A percentile compares a stretch with the other conserved stretches of the same genome.
Evolutionary conservation across 2,113 vertebrate genomes (phyloP).

Genomic region (Phalacrocorax carbo): DNA sequence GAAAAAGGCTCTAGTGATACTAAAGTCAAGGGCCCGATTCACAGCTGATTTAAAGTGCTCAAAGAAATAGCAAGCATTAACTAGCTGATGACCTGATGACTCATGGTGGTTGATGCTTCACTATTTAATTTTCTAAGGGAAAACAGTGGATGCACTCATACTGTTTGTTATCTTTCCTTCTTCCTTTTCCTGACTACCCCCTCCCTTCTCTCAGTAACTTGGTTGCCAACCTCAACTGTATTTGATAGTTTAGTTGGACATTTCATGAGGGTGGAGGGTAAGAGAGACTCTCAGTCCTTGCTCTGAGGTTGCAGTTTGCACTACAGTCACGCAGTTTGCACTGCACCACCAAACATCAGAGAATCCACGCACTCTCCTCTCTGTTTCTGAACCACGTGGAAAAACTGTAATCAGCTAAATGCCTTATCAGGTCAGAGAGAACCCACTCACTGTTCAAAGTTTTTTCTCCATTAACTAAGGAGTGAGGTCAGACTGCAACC

Average conservation of each 20-base stretch:
- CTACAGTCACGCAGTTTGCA: neutral
- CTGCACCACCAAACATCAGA: neutral
- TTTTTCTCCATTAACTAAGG: neutral
- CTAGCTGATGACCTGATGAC: neutral
- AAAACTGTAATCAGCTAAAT: neutral
- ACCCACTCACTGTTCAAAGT: neutral
- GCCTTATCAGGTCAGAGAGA: neutral
- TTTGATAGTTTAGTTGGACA: neutral
- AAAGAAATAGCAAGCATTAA: neutral
- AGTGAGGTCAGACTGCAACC: neutral
- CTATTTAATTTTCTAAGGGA: neutral
- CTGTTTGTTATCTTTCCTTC: neutral
- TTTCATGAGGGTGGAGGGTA: neutral
- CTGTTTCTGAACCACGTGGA: neutral
- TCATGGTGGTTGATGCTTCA: neutral
- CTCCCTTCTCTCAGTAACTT: neutral
- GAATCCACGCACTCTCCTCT: neutral
- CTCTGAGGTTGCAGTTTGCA: neutral
- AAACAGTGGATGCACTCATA: neutral
- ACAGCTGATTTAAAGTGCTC: neutral
- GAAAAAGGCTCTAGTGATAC: neutral
- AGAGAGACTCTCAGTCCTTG: neutral
- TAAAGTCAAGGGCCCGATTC: neutral
- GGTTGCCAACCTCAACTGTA: neutral
- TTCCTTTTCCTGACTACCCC: neutral